Conservation (phyloP, 2,888 invertebrate genomes). For the Andricus quercusramuli region DNA sequence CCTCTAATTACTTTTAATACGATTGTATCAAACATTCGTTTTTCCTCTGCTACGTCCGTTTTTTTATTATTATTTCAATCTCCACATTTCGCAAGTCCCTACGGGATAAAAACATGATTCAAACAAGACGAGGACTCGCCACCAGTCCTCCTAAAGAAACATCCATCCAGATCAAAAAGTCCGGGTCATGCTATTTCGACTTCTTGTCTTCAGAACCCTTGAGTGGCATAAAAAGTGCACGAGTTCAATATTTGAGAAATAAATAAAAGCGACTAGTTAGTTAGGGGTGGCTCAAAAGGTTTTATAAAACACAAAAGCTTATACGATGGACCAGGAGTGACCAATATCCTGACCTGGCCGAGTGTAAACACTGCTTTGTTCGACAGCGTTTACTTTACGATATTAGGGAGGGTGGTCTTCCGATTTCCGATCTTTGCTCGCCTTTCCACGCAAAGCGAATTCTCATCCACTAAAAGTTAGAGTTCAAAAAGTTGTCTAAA, state of each 20-base stretch:
- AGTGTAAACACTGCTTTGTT: conserved; percentile 71
- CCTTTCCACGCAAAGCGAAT: conserved; percentile 53
- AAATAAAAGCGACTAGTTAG: conserved; percentile 61
- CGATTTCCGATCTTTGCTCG: conserved; percentile 55
- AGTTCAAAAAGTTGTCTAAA: conserved; percentile 39
- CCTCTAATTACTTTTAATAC: not conserved
- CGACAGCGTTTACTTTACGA: conserved; percentile 64
- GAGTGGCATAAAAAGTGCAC: conserved; percentile 34
- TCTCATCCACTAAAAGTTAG: conserved; percentile 54
- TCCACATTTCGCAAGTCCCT: not conserved
- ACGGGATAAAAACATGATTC: conserved; percentile 5
- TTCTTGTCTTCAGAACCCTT: conserved; percentile 41
- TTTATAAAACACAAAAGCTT: conserved; percentile 68
- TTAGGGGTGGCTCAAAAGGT: conserved; percentile 51
- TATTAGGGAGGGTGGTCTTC: conserved; percentile 63
- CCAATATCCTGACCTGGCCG: conserved; percentile 71
- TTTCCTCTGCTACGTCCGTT: not conserved
- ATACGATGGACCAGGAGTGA: conserved; percentile 67
- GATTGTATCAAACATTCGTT: not conserved
- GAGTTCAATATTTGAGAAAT: conserved; percentile 69
- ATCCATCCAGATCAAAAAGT: conserved; percentile 44
- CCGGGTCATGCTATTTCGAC: conserved; percentile 19
- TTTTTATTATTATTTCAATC: not conserved
- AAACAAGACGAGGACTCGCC: not conserved
- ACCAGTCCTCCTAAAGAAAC: conserved; percentile 32